Percentiles rank a stretch among this genome's conserved stretches.
Conservation (phyloP, 1,140 invertebrate species). For the Bactericera cockerelli region DNA sequence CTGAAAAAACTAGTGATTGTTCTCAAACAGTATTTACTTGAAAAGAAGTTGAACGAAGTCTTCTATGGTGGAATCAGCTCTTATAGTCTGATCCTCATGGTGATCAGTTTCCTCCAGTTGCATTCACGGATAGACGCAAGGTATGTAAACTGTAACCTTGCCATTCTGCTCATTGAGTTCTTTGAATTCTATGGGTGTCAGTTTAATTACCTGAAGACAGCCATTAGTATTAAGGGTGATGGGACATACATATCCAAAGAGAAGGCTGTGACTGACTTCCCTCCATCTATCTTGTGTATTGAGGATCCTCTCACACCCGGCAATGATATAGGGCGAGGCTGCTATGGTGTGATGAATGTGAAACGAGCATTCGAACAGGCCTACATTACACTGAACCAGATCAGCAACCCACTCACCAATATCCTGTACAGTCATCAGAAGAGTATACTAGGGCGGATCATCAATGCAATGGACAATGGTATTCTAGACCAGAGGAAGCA, state of each 20-base stretch:
- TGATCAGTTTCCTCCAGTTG: constrained; percentile 92
- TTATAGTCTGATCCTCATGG: constrained; percentile 96
- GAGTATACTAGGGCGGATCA: not conserved
- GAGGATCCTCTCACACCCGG: constrained; percentile 91
- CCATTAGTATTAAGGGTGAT: constrained; percentile 84
- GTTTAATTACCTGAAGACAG: constrained; percentile 93
- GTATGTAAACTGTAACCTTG: constrained; percentile 55
- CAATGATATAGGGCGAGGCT: constrained; percentile 94
- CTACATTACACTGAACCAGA: constrained; percentile 68
- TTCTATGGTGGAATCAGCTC: constrained; percentile 98
- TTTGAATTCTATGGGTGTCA: constrained; percentile 92
- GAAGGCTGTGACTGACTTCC: constrained; percentile 38
- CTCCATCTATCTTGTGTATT: constrained; percentile 81
- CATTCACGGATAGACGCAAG: constrained; percentile 28
- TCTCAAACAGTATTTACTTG: constrained; percentile 91
- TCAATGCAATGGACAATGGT: not conserved
- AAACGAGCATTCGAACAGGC: constrained; percentile 93
- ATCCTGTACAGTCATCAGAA: constrained; percentile 18
- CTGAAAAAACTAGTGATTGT: constrained; percentile 89
- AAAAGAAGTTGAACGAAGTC: constrained; percentile 96
- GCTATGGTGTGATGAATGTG: constrained; percentile 70
- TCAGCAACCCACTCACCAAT: constrained; percentile 48
- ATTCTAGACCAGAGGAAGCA: not conserved
- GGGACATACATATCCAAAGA: constrained; percentile 91
- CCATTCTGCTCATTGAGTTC: constrained; percentile 91